Base-by-base conservation (phyloP, 2,888 invertebrate species). In the Eupithecia exiguata region DNA sequence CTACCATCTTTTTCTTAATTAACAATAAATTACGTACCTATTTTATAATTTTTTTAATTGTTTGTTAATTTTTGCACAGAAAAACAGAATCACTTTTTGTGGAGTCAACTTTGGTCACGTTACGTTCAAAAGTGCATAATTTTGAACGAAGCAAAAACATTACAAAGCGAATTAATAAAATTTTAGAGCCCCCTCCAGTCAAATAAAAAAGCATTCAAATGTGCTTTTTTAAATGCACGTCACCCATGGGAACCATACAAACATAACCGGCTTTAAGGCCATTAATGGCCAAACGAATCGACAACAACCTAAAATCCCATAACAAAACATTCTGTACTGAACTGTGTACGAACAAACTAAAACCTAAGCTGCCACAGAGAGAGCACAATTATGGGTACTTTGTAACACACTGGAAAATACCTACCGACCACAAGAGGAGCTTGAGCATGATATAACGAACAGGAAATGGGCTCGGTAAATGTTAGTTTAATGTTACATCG, bases 391-490 rank as follows among this genome's bases (percentile, higher is more conserved):
- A 74, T 72, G 70, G 63, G 70, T 74, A 66, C 70, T 74, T 74
- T 74, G 70, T 74, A 77, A 77, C 74, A 74, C 74, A 74, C 72
- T 72, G 74, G 72, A 77, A 76, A 74, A 76, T 77, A 77, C 77
- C 77, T 65, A 36, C 36, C 63, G 63, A 58, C 72, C 74, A 65
- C 70, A 46, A 70, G 70, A 77, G 72, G 69, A 70, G 76, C 68
- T 74, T 68, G 46, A 68, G 70, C 49, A 69, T 74, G 68, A 71
- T 75, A 71, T 36, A 35, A 21, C 68, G 61, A 66, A 71, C n/a
- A 12, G 69, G 73, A 63, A 76, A 69, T 61, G 66, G 67, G 71
- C 73, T 73, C 71, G 40, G 69, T 61, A 76, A 73, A 76, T 73
- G 73, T 67, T 76, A 53, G 67, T 73, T 73, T 69, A 73, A 76